Percentiles rank a stretch among this genome's conserved stretches.
Conservation (phyloP, 2,888 invertebrate genomes). For the Xanthorhoe spadicearia region DNA sequence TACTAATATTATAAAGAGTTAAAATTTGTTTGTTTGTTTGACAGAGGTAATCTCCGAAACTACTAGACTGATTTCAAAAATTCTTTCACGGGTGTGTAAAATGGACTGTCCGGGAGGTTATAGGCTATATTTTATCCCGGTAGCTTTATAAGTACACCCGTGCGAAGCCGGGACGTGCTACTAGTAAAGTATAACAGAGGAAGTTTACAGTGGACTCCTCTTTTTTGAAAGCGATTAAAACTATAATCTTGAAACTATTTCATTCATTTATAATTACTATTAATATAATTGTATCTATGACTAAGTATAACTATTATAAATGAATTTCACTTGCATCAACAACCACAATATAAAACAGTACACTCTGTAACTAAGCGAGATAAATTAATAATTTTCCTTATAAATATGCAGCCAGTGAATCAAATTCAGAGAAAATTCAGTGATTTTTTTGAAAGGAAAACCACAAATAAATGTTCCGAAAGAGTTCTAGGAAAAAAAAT, state of each 20-base stretch:
- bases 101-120: no score
- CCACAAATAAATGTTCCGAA: constrained; percentile 11
- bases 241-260: background rate
- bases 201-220: no score
- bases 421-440: constrained; percentile 8
- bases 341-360: background rate
- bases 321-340: background rate
- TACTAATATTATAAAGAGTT: no score
- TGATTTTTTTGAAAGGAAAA: constrained; percentile 13
- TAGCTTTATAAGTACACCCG: no score
- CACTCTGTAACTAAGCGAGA: constrained; percentile 5
- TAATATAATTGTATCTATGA: background rate
- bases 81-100: no score
- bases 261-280: background rate
- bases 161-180: no score
- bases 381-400: constrained; percentile 9
- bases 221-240: no score
- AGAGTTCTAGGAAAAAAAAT: background rate
- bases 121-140: no score
- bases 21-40: no score
- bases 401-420: constrained; percentile 7
- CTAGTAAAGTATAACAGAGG: no score
- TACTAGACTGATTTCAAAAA: no score
- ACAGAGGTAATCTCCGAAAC: no score
- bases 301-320: background rate